These are phyloP conservation scores for Hypsibius dujardini DNA, from an alignment of 1,140 invertebrate genomes.

Conservation along the genomic window DNA sequence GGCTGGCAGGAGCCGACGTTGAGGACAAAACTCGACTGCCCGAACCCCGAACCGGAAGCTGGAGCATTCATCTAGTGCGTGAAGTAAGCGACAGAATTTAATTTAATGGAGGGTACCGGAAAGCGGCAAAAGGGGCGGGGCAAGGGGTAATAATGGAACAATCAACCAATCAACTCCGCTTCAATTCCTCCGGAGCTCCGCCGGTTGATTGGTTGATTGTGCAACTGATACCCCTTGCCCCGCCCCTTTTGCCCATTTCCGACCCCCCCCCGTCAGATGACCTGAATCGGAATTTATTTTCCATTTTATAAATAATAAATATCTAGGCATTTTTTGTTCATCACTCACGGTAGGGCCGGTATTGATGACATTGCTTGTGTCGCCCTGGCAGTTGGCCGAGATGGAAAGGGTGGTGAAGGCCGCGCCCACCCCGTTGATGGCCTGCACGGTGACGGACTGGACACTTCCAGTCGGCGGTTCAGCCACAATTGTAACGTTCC, in stretches of 20 bases:
- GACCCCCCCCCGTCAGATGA: no score
- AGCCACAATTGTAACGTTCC: neutral
- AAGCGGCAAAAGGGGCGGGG: neutral
- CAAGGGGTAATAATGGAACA: no score
- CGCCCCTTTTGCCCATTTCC: no score
- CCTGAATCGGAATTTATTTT: no score
- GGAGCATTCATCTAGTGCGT: neutral
- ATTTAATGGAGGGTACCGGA: neutral
- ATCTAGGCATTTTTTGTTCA: no score
- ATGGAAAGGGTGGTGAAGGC: neutral
- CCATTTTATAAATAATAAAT: no score
- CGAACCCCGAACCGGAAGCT: neutral
- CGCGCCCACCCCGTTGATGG: conserved; percentile 2
- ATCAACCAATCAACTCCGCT: no score
- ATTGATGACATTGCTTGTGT: no score
- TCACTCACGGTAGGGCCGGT: no score
- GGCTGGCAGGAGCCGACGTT: neutral
- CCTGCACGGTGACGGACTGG: neutral
- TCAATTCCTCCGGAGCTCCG: no score
- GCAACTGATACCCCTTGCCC: no score
- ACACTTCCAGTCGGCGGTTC: neutral
- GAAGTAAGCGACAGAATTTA: neutral
- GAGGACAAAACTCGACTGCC: neutral
- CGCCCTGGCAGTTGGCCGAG: neutral
- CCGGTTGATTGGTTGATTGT: no score